phyloP scores from a whole-genome alignment of 2,113 vertebrate species.

The Gambusia holbrooki region DNA sequence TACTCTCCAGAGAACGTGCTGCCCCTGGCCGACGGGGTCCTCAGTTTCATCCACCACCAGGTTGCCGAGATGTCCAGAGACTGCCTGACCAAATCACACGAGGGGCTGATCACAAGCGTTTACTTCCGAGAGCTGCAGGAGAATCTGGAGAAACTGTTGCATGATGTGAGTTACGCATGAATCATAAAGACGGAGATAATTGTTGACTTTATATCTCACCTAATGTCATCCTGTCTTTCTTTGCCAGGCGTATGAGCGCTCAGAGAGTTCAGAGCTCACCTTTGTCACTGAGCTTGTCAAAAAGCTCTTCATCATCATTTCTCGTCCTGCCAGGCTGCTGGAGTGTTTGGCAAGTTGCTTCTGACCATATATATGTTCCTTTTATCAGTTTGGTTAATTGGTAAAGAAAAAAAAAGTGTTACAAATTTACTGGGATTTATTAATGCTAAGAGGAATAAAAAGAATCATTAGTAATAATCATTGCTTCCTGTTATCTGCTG shows the following conservation, averaged over 20 bases:
- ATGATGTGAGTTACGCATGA: conserved; percentile 84
- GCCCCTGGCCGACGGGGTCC: conserved; percentile 90
- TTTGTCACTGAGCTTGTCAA: conserved; percentile 94
- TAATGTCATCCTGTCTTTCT: conserved; percentile 1
- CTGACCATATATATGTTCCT: neutral
- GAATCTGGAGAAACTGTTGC: conserved; percentile 91
- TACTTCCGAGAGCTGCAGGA: conserved; percentile 96
- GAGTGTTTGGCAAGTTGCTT: conserved; percentile 89
- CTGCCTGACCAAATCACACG: conserved; percentile 90
- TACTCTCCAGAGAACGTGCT: conserved; percentile 88
- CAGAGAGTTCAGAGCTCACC: conserved; percentile 90
- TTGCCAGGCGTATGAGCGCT: conserved; percentile 89
- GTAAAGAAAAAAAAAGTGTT: neutral
- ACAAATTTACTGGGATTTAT: too few species aligned
- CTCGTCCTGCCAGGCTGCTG: conserved; percentile 89
- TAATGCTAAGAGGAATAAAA: neutral
- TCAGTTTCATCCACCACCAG: conserved; percentile 98
- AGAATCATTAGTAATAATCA: too few species aligned
- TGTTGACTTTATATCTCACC: neutral
- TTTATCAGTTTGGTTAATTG: too few species aligned
- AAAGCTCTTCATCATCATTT: conserved; percentile 93
- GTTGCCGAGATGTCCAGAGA: conserved; percentile 91
- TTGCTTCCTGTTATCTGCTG: too few species aligned
- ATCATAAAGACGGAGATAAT: neutral
- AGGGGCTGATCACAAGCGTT: conserved; percentile 90